Evolutionary conservation across 1,140 invertebrate genomes (phyloP).

Genomic region (Ridgeia piscesae): DNA sequence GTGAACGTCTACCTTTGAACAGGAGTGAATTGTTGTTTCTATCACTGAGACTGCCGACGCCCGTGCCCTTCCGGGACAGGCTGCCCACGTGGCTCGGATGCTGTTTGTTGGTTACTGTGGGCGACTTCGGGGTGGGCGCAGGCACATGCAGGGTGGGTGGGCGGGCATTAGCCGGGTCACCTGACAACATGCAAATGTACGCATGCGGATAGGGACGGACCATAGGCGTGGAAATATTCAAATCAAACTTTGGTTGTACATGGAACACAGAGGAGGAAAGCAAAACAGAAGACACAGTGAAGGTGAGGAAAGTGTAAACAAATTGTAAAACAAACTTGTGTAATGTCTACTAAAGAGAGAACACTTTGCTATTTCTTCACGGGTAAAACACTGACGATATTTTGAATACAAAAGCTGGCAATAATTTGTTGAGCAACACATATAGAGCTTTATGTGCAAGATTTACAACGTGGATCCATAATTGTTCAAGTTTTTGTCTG

Average conservation of each 20-base stretch:
- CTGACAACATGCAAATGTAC: not conserved
- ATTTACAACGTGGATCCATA: too few relatives aligned
- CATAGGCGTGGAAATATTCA: not conserved
- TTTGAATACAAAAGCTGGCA: too few relatives aligned
- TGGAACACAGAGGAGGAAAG: not conserved
- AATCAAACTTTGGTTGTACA: not conserved
- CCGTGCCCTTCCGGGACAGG: constrained; percentile 28
- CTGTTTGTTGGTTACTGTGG: not conserved
- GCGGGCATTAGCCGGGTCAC: not conserved
- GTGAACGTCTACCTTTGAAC: not conserved
- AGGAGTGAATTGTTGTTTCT: constrained; percentile 35
- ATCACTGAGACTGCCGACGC: constrained; percentile 46
- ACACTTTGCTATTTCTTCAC: not conserved
- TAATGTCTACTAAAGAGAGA: not conserved
- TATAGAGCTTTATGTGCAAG: too few relatives aligned
- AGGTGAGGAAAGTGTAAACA: not conserved
- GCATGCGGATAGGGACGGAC: not conserved
- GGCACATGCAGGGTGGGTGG: constrained; percentile 17
- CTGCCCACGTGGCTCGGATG: constrained; percentile 22
- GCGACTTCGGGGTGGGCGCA: constrained; percentile 24
- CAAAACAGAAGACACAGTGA: not conserved
- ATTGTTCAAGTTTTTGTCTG: too few relatives aligned
- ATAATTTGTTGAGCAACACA: too few relatives aligned
- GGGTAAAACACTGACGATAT: too few relatives aligned
- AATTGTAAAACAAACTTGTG: not conserved